phyloP scores from a whole-genome alignment of 2,888 invertebrate species.

The Koerneria pararmatus region DNA sequence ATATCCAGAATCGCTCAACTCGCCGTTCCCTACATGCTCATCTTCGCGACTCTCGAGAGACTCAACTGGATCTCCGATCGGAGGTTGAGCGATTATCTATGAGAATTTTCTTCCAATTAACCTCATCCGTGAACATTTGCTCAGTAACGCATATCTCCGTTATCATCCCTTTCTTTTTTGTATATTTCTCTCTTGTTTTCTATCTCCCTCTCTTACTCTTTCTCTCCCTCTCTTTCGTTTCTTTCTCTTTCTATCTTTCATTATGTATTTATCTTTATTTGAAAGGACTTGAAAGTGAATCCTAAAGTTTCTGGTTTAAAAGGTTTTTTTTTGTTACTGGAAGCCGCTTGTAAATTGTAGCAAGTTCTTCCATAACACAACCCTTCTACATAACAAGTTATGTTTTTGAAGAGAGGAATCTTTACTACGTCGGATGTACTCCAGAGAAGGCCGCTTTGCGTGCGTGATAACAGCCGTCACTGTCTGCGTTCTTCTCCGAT shows the following conservation, averaged over 20 bases:
- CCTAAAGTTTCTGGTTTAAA: no score
- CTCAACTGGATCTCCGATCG: conserved; percentile 45
- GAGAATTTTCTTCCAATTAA: no score
- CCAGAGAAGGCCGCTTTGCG: conserved; percentile 46
- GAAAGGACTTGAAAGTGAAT: background rate
- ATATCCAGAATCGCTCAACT: conserved; percentile 43
- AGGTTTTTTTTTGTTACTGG: no score
- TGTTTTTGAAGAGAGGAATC: no score
- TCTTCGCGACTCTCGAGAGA: conserved; percentile 57
- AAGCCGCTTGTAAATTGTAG: no score
- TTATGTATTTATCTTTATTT: background rate
- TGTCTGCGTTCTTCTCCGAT: conserved; percentile 40
- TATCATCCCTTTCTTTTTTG: background rate
- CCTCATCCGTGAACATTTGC: no score
- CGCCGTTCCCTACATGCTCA: conserved; percentile 58
- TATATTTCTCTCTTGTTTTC: background rate
- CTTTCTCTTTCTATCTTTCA: background rate
- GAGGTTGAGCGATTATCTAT: background rate
- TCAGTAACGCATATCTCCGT: no score
- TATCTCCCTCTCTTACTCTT: background rate
- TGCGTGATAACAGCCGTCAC: conserved; percentile 41
- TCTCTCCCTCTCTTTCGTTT: background rate
- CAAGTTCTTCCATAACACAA: no score
- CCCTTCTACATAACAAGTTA: no score
- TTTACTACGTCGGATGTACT: conserved; percentile 45